Conservation (phyloP, 64 coral and sea anemone genomes). For the Montipora foliosa region DNA sequence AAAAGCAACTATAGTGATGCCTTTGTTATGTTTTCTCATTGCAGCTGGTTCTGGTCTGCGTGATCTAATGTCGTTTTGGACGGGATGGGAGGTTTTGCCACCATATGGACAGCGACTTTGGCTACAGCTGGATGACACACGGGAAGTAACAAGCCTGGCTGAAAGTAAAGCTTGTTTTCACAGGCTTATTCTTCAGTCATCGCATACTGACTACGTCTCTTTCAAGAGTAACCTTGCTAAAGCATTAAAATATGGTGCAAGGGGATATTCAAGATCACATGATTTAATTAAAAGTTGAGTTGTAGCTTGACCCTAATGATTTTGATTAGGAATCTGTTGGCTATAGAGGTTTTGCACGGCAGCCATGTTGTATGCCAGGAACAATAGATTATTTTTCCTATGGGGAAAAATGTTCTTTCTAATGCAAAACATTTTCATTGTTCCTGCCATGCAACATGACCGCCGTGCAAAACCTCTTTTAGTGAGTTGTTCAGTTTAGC, state of each 20-base stretch:
- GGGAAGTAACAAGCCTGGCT: constrained; percentile 6
- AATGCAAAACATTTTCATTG: constrained; percentile 11
- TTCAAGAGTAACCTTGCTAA: background rate
- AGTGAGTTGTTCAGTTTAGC: constrained; percentile 23
- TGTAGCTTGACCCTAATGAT: constrained; percentile 21
- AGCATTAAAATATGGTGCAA: constrained; percentile 26
- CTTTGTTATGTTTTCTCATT: constrained; percentile 14
- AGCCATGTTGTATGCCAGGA: constrained; percentile 2
- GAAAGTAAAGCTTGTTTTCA: constrained; percentile 32
- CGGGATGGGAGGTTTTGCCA: constrained; percentile 22
- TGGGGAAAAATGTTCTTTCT: constrained; percentile 18
- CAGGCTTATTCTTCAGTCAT: constrained; percentile 22
- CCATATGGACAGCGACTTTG: constrained; percentile 14
- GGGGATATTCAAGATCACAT: background rate
- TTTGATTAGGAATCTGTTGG: constrained; percentile 20
- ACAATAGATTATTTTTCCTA: background rate
- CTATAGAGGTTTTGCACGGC: constrained; percentile 9
- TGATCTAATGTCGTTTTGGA: constrained; percentile 21
- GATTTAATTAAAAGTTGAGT: constrained; percentile 29
- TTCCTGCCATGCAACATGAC: constrained; percentile 15
- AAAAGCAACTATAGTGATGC: constrained; percentile 4
- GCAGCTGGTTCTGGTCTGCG: constrained; percentile 20
- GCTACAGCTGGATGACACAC: constrained; percentile 15
- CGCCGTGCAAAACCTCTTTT: constrained; percentile 6
- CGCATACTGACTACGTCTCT: background rate